Conservation (phyloP, 2,888 invertebrate species). For the Meteorus cinctellus region DNA sequence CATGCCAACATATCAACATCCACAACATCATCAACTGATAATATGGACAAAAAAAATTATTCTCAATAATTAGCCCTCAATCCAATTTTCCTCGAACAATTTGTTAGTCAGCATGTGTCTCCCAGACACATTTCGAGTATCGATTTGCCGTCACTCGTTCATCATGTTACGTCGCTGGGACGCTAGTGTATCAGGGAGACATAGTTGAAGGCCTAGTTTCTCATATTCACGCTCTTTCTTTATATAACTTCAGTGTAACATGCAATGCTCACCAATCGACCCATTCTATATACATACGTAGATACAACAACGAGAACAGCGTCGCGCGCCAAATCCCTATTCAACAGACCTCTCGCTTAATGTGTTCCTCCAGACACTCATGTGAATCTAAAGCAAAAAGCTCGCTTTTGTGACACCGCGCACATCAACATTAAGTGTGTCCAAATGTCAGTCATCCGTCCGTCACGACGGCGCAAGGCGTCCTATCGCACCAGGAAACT, state of each 20-base stretch:
- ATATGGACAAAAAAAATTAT: neutral
- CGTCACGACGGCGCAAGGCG: slow-evolving; percentile 72
- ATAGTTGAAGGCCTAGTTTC: slow-evolving; percentile 52
- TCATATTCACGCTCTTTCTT: slow-evolving; percentile 27
- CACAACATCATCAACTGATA: neutral
- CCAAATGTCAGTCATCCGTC: slow-evolving; percentile 70
- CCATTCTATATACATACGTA: neutral
- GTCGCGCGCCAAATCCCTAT: neutral
- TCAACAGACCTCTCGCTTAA: neutral
- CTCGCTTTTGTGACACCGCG: neutral
- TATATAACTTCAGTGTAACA: neutral
- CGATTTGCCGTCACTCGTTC: slow-evolving; percentile 72
- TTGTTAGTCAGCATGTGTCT: neutral
- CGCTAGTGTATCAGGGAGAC: slow-evolving; percentile 69
- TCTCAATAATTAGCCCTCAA: neutral
- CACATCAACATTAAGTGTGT: slow-evolving; percentile 27
- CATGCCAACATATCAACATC: neutral
- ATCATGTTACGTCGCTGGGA: slow-evolving; percentile 71
- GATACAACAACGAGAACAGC: neutral
- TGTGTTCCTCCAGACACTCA: neutral
- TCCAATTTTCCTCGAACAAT: neutral
- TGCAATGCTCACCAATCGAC: slow-evolving; percentile 1
- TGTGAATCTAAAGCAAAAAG: slow-evolving; percentile 14
- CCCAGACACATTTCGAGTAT: slow-evolving; percentile 52
- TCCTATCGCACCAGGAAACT: slow-evolving; percentile 69